Conservation (phyloP, 2,113 vertebrate genomes). For the Zosterops pallidus region DNA sequence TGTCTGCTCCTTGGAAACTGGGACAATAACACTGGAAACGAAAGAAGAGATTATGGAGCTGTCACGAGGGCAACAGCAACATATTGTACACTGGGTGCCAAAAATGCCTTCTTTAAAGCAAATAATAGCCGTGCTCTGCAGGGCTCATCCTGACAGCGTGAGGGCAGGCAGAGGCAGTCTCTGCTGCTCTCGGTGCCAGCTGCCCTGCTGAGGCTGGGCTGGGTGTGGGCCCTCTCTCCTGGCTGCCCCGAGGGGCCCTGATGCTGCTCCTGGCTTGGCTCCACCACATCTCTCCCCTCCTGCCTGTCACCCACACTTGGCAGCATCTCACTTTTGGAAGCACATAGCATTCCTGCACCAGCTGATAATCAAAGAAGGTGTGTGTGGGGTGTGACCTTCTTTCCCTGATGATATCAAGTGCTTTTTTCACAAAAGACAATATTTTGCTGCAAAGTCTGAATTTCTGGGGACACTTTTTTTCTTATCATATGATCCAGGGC, state of each 20-base stretch:
- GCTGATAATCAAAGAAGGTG: conserved; percentile 24
- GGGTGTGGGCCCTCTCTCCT: background rate
- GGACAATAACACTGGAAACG: conserved; percentile 23
- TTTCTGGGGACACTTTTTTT: background rate
- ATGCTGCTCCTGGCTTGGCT: background rate
- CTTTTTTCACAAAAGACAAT: background rate
- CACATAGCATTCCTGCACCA: background rate
- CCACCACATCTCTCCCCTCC: background rate
- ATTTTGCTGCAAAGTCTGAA: background rate
- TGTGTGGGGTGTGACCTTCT: background rate
- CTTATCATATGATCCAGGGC: background rate
- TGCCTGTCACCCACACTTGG: background rate
- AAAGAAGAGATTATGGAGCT: conserved; percentile 10
- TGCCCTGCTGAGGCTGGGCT: accelerated
- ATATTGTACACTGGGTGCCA: background rate
- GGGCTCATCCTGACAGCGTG: background rate
- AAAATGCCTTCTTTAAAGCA: background rate
- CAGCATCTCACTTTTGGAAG: background rate
- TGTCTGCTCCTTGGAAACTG: conserved; percentile 50
- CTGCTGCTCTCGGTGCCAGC: accelerated
- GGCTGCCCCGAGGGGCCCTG: accelerated
- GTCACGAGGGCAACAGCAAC: background rate
- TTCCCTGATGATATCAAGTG: background rate
- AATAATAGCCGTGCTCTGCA: background rate
- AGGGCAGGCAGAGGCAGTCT: background rate